phyloP scores from a whole-genome alignment of 1,140 invertebrate species.

The Nebria ingens region DNA sequence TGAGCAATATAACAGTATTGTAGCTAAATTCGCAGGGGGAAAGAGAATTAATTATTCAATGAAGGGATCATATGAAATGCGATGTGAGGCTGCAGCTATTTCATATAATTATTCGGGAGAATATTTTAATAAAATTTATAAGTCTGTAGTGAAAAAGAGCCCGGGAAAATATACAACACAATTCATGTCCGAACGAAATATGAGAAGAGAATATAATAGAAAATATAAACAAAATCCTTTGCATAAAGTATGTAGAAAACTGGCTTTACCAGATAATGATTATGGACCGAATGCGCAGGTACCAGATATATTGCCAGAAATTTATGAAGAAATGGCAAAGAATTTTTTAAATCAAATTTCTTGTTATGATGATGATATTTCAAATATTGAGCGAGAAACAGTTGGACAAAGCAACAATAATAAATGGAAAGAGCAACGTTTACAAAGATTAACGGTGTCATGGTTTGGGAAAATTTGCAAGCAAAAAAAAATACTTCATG shows the following conservation, averaged over 20 bases:
- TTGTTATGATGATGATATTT: too few species aligned
- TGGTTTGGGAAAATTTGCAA: conserved; percentile 31
- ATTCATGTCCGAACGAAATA: conserved; percentile 13
- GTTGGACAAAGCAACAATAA: conserved; percentile 20
- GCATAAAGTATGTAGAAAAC: neutral
- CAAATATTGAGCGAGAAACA: conserved; percentile 24
- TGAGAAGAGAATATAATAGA: neutral
- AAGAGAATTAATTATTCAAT: conserved; percentile 30
- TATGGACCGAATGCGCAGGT: neutral
- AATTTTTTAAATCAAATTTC: conserved; percentile 15
- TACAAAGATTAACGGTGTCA: conserved; percentile 29
- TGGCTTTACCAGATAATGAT: neutral
- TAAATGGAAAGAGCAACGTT: conserved; percentile 26
- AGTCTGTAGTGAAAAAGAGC: conserved; percentile 8
- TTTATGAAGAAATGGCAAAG: conserved; percentile 16
- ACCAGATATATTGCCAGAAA: neutral
- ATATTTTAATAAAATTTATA: neutral
- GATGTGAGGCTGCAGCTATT: conserved; percentile 25
- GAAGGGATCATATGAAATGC: conserved; percentile 23
- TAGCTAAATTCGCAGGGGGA: conserved; percentile 29
- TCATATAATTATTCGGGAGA: conserved; percentile 23
- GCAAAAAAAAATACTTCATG: conserved; percentile 21
- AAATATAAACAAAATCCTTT: too few species aligned
- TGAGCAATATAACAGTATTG: conserved; percentile 31
- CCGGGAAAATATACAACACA: conserved; percentile 14